Percentiles rank a stretch among this genome's conserved stretches.
Evolutionary conservation across 2,888 invertebrate genomes (phyloP).

Genomic region (Timandra comae): DNA sequence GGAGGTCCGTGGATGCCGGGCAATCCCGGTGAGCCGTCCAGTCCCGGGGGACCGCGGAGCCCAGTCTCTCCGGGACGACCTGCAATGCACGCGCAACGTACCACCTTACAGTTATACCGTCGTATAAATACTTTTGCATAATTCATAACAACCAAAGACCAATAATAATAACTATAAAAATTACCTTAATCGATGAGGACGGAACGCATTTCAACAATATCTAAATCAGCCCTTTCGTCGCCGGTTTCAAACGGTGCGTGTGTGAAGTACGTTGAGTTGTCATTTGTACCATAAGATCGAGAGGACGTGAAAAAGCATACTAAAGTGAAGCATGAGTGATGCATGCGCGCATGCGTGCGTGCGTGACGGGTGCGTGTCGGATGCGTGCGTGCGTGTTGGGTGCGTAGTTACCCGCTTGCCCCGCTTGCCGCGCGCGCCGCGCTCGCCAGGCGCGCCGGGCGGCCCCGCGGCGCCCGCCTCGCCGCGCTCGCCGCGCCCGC

Average conservation of each 20-base stretch:
- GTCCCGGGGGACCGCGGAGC: conserved; percentile 83
- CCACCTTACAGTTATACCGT: too few species aligned
- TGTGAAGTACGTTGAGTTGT: conserved; percentile 26
- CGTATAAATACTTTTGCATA: too few species aligned
- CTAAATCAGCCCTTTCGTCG: not conserved
- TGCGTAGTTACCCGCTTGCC: conserved; percentile 89
- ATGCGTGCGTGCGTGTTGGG: not conserved
- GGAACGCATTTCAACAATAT: not conserved
- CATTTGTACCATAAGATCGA: conserved; percentile 50
- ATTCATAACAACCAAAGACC: too few species aligned
- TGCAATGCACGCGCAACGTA: conserved; percentile 40
- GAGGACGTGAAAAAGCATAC: conserved; percentile 17
- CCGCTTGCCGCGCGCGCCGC: conserved; percentile 93
- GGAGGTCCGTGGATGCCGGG: conserved; percentile 93
- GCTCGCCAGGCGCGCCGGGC: conserved; percentile 88
- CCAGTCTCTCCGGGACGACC: conserved; percentile 87
- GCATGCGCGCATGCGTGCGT: conserved; percentile 17
- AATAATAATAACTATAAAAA: too few species aligned
- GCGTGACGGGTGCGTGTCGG: conserved; percentile 2
- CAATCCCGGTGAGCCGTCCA: conserved; percentile 85
- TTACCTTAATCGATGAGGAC: not conserved
- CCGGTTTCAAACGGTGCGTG: not conserved
- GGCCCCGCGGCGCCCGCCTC: conserved; percentile 86
- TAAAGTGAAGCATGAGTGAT: conserved; percentile 5
- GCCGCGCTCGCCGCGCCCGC: conserved; percentile 87